Conservation (phyloP, 2,797 vertebrate genomes). For the Bovichtus diacanthus region DNA sequence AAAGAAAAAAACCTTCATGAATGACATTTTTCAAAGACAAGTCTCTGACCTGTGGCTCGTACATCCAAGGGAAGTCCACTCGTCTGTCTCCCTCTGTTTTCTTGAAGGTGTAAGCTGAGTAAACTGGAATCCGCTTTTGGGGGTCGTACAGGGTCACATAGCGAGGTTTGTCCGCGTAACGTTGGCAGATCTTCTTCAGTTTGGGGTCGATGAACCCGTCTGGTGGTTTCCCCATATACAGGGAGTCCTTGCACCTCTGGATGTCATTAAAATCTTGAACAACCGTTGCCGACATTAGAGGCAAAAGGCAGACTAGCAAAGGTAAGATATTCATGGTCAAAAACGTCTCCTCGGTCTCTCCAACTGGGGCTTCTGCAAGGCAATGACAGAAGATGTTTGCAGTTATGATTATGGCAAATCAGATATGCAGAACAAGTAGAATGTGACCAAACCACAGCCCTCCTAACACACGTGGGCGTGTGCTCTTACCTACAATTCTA, state of each 20-base stretch:
- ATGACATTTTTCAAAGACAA: background rate
- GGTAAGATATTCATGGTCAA: conserved; percentile 37
- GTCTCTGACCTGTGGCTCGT: conserved; percentile 79
- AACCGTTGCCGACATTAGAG: conserved; percentile 59
- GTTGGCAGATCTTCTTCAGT: conserved; percentile 81
- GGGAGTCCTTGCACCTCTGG: conserved; percentile 81
- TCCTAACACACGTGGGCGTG: background rate
- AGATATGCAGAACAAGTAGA: conserved; percentile 75
- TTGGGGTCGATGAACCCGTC: conserved; percentile 59
- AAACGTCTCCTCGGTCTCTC: conserved; percentile 21
- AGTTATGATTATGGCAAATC: conserved; percentile 54
- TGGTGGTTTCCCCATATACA: conserved; percentile 83
- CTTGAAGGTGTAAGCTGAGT: conserved; percentile 84
- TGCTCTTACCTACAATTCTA: background rate
- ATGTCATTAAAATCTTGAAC: conserved; percentile 82
- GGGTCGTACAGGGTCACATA: conserved; percentile 81
- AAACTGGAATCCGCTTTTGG: conserved; percentile 76
- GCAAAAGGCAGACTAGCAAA: conserved; percentile 13
- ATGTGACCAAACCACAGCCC: conserved; percentile 9
- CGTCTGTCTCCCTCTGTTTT: conserved; percentile 82
- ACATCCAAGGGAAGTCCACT: conserved; percentile 84
- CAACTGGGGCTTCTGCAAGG: conserved; percentile 16
- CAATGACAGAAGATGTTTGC: conserved; percentile 16
- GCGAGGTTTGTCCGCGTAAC: conserved; percentile 77
- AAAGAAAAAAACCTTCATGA: background rate